Percentiles rank a stretch among this genome's conserved stretches.
Evolutionary conservation across 2,888 invertebrate genomes (phyloP).

Genomic region (Heliconius aoede): DNA sequence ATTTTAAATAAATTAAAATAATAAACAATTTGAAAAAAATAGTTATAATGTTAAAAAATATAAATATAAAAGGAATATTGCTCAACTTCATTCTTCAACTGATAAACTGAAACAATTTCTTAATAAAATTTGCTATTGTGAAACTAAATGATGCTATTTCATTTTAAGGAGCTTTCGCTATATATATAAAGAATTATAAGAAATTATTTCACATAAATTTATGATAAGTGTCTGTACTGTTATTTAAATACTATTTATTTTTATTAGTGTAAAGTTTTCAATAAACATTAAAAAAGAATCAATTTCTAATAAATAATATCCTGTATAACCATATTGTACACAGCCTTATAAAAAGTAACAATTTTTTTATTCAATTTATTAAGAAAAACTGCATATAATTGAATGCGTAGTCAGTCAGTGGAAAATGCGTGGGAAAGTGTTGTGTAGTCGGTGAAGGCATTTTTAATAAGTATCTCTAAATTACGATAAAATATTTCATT

Average conservation of each 20-base stretch:
- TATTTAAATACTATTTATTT: no score
- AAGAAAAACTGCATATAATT: conserved; percentile 42
- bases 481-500: not conserved
- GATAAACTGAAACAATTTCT: not conserved
- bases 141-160: not conserved
- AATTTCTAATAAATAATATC: not conserved
- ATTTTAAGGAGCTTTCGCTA: not conserved
- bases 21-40: no score
- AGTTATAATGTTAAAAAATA: not conserved
- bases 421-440: conserved; percentile 52
- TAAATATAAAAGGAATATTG: no score
- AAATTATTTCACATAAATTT: no score
- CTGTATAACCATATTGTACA: conserved; percentile 2
- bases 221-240: no score
- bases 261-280: no score
- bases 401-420: conserved; percentile 48
- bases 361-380: conserved; percentile 42
- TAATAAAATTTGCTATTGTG: not conserved
- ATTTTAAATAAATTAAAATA: no score
- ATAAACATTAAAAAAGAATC: no score
- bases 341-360: not conserved
- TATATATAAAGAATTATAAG: no score
- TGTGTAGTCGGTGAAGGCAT: conserved; percentile 30
- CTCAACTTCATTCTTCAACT: no score
- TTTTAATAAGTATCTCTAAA: conserved; percentile 11